Evolutionary conservation across 2,888 invertebrate species (phyloP), one percentile per base, ranked within the genome.

Genomic region (Tromatobia lineatoria): DNA sequence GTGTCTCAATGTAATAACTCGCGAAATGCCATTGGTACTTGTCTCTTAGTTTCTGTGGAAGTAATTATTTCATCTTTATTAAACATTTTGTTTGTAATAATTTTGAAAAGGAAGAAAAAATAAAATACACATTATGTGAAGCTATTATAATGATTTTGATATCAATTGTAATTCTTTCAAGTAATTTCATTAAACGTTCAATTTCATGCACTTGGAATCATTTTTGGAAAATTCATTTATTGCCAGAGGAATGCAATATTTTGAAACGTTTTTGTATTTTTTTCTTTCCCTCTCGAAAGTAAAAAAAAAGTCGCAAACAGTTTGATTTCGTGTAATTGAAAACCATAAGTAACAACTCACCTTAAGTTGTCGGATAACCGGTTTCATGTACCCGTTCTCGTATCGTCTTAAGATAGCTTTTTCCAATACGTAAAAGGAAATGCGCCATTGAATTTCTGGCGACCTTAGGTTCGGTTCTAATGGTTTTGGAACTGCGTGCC

Each of bases 1-100:
- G 82, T 0, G 95, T 95, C 89, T 95, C 95, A 0, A 95, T 94
- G 73, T 94, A 95, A 86, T 95, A 95, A 85, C 95, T 95, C 0
- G 95, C 94, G 18, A 95, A 93, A 13, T 92, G 86, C 94, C 95
- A 94, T 0, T 90, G 89, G 52, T 92, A 92, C 0, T 92, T 90
- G 86, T 95, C 95, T 3, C 95, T 94, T 2, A 95, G 88, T 91
- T 95, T 95, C 93, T 96, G 69, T 52, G 10, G 80, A 78, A 93
- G 91, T 74, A 82, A 54, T n/a, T n/a, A n/a, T n/a, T n/a, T n/a
- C n/a, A n/a, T n/a, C n/a, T n/a, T 45, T 71, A 74, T 0, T 54
- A 74, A 57, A 23, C 13, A 50, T 6, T 11, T 77, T 47, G 64
- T 67, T 47, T 66, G 23, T 23, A 20, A 20, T 3, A 47, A 47